Base-by-base conservation (phyloP, 53 echinoderm and acorn worm species). In the Zoroaster sp. region DNA sequence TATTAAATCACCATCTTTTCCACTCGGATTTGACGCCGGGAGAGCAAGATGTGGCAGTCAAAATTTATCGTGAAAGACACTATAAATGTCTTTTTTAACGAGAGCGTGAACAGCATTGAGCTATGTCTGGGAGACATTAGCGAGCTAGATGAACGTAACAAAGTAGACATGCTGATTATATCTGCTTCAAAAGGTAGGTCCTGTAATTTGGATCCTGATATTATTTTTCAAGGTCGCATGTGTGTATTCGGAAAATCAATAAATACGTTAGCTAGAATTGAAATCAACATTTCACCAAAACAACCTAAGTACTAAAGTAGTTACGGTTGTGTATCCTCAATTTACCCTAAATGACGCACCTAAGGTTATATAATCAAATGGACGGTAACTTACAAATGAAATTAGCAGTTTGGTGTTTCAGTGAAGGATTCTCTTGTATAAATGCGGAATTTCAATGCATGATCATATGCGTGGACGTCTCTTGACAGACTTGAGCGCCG, bases 101-200 rank as follows among this genome's bases (percentile, higher is more conserved):
- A 18, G 30, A 82, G 71, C 33, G 91, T 94, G 1, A 52, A 88
- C 38, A 91, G 90, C 40, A 96, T 96, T 23, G 94, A 96, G 40
- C 81, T 94, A 12, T 96, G 92, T 38, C 46, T 96, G 23, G 96
- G 96, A 1, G 96, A 96, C 69, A 92, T 96, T 21, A 94, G 90
- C 10, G 40, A 80, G 70, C 78, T 96, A 12, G 73, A 88, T n/a
- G 40, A 72, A 38, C 53, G 92, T 20, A 92, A 96, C 45, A 78
- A 91, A 28, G 96, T 96, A 6, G 96, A 96, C 74, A 91, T 96
- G 7, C 32, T 96, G 18, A 20, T 94, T 15, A 80, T 96, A 1
- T 96, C 96, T 15, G 94, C 96, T 11, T 92, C 92, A 33, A 67
- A 42, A 82, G 70, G 91, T 67, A 89, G 3, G 12, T 1, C 3